A percentile compares a stretch with the other conserved stretches of the same genome.
Evolutionary conservation across 2,888 invertebrate genomes (phyloP).

Genomic region (Hypomecis punctinalis): DNA sequence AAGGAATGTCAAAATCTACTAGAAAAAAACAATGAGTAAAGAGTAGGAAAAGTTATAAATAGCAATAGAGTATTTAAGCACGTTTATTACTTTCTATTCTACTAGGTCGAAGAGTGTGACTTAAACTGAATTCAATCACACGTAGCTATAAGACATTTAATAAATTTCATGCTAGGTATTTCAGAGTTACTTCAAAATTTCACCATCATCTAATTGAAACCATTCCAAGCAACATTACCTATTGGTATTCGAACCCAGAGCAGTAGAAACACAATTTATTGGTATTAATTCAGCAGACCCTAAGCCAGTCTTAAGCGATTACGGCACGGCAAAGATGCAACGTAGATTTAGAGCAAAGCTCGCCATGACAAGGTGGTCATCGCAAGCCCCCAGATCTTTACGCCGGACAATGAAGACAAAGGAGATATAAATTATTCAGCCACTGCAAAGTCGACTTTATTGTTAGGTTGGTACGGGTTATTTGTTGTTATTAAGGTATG

Average conservation of each 20-base stretch:
- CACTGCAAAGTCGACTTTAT: conserved; percentile 77
- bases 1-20: too few relatives aligned
- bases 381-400: conserved; percentile 79
- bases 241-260: conserved; percentile 4
- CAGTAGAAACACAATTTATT: conserved; percentile 62
- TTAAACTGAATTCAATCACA: too few relatives aligned
- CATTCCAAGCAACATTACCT: conserved; percentile 11
- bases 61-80: too few relatives aligned
- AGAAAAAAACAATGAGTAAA: too few relatives aligned
- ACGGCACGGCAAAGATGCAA: conserved; percentile 79
- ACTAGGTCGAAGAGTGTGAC: too few relatives aligned
- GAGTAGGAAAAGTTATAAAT: too few relatives aligned
- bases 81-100: too few relatives aligned
- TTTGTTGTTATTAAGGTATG: conserved; percentile 79
- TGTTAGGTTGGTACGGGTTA: conserved; percentile 63
- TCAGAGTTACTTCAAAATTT: too few relatives aligned
- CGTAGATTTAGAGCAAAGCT: conserved; percentile 81
- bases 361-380: conserved; percentile 84
- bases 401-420: conserved; percentile 81
- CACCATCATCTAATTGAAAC: too few relatives aligned
- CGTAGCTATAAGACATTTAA: too few relatives aligned
- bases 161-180: too few relatives aligned
- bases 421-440: conserved; percentile 80
- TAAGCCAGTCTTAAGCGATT: conserved; percentile 76
- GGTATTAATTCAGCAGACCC: conserved; percentile 73